Percentiles rank a stretch among this genome's conserved stretches.
Conservation (phyloP, 2,113 vertebrate genomes). For the Haplotaxodon microlepis region DNA sequence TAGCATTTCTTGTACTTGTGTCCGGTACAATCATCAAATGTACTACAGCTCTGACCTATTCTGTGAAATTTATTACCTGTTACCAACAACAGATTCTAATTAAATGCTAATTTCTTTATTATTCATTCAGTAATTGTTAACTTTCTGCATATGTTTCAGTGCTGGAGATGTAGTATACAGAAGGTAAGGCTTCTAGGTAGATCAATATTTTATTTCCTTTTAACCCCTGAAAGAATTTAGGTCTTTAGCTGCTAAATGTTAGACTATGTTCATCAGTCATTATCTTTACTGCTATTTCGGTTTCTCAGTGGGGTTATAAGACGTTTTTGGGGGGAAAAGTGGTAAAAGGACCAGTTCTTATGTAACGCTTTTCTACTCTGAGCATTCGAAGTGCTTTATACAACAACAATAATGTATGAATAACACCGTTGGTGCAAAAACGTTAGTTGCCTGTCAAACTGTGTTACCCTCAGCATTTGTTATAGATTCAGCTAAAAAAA, state of each 20-base stretch:
- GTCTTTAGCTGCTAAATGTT: neutral
- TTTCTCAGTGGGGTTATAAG: neutral
- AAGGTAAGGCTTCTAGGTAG: neutral
- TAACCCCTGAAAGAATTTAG: neutral
- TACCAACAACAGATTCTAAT: neutral
- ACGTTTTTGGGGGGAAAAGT: accelerated
- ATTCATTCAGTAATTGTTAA: neutral
- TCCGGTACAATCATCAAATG: neutral
- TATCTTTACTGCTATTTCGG: neutral
- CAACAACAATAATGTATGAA: neutral
- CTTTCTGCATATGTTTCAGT: accelerated
- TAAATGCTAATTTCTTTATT: neutral
- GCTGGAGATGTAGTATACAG: neutral
- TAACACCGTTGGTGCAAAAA: accelerated
- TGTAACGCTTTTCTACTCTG: neutral
- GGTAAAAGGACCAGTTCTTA: neutral
- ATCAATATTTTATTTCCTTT: neutral
- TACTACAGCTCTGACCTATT: neutral
- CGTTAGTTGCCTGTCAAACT: neutral
- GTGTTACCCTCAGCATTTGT: neutral
- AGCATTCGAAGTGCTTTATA: neutral
- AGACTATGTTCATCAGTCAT: neutral
- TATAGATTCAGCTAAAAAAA: neutral
- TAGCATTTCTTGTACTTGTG: neutral
- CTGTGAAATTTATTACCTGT: neutral